phyloP scores from a whole-genome alignment of 2,797 vertebrate genomes.

The Centroberyx gerrardi region DNA sequence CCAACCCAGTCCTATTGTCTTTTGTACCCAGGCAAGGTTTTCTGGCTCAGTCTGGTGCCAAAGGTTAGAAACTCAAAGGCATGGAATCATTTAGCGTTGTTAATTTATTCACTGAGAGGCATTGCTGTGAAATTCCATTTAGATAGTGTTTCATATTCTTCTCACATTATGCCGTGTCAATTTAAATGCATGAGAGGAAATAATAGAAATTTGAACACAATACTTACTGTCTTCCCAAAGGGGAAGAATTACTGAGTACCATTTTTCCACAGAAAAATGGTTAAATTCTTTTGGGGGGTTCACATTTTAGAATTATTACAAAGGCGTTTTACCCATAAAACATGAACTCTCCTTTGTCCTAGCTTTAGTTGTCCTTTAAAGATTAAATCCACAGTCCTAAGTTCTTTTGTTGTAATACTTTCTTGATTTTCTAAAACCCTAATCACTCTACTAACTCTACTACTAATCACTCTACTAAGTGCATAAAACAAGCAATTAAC shows the following conservation, averaged over 20 bases:
- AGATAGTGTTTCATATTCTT: conserved; percentile 57
- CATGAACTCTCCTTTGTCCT: conserved; percentile 12
- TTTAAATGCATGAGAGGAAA: conserved; percentile 66
- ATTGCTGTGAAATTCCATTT: conserved; percentile 69
- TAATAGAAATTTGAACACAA: conserved; percentile 57
- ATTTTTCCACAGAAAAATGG: conserved; percentile 27
- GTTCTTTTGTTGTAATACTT: conserved; percentile 14
- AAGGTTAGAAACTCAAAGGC: conserved; percentile 58
- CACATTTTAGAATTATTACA: conserved; percentile 36
- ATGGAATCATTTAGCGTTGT: conserved; percentile 52
- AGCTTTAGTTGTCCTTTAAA: conserved; percentile 9
- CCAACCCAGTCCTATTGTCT: conserved; percentile 40
- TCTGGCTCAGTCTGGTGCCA: conserved; percentile 32
- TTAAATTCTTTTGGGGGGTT: conserved; percentile 46
- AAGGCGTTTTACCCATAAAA: conserved; percentile 29
- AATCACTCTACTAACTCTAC: no score
- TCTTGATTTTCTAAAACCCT: not conserved
- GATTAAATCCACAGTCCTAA: not conserved
- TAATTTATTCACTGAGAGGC: conserved; percentile 65
- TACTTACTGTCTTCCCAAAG: conserved; percentile 53
- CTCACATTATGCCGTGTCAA: conserved; percentile 56
- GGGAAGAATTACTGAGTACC: conserved; percentile 51
- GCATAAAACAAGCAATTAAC: conserved; percentile 33
- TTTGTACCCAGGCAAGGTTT: conserved; percentile 24
- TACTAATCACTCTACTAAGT: not conserved